Percentiles rank a stretch among this genome's conserved stretches.
Conservation (phyloP, 92 coral and sea anemone genomes). For the Meandrina meandrites region DNA sequence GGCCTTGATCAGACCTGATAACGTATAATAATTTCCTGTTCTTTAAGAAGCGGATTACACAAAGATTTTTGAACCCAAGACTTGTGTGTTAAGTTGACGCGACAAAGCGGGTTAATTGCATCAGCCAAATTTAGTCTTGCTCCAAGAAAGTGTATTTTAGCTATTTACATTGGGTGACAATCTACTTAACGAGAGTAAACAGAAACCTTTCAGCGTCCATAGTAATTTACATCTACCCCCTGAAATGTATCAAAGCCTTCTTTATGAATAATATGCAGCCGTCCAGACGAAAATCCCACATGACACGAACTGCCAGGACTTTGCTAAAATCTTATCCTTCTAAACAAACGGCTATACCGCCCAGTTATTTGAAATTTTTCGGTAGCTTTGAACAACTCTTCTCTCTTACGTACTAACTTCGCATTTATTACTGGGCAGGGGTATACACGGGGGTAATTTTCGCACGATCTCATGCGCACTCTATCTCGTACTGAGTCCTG, state of each 20-base stretch:
- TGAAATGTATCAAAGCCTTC: background rate
- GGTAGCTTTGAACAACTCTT: too few relatives aligned
- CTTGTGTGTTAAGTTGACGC: background rate
- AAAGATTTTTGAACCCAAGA: too few relatives aligned
- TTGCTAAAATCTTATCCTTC: too few relatives aligned
- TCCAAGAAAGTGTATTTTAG: background rate
- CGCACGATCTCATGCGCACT: too few relatives aligned
- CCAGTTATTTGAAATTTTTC: too few relatives aligned
- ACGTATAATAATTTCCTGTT: background rate
- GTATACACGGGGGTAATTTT: too few relatives aligned
- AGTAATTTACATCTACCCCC: too few relatives aligned
- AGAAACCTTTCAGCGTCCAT: background rate
- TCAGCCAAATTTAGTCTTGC: background rate
- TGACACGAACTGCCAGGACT: background rate
- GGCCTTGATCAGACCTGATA: too few relatives aligned
- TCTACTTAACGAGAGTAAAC: background rate
- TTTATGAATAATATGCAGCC: background rate
- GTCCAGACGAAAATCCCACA: background rate
- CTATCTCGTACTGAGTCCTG: too few relatives aligned
- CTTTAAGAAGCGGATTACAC: background rate
- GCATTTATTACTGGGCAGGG: too few relatives aligned
- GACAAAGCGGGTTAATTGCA: background rate
- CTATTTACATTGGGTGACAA: background rate
- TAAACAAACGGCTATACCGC: too few relatives aligned
- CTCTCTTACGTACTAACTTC: too few relatives aligned